A percentile compares a stretch with the other conserved stretches of the same genome.
Conservation (phyloP, 2,888 invertebrate genomes). For the Rhynchonema sp. region DNA sequence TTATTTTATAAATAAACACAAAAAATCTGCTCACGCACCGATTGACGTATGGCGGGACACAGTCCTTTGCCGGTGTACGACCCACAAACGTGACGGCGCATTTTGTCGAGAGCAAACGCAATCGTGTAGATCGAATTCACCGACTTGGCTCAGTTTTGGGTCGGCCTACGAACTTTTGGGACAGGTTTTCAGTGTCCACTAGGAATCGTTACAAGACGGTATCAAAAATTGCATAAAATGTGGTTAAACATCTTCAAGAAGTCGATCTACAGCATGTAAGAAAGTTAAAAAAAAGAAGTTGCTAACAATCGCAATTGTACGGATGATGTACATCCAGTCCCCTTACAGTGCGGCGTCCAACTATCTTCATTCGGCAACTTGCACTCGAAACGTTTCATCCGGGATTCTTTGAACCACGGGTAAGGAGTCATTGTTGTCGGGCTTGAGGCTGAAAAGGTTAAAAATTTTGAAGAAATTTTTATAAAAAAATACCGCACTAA, state of each 20-base stretch:
- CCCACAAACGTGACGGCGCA: slow-evolving; percentile 45
- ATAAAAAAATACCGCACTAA: background rate
- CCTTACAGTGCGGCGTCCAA: slow-evolving; percentile 4
- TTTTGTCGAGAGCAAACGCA: slow-evolving; percentile 50
- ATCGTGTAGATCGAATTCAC: slow-evolving; percentile 55
- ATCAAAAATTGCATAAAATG: too few relatives aligned
- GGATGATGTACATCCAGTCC: background rate
- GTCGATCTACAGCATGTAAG: too few relatives aligned
- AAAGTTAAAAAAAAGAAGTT: too few relatives aligned
- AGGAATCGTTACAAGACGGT: too few relatives aligned
- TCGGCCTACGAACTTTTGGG: slow-evolving; percentile 44
- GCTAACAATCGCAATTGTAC: background rate
- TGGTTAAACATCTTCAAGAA: too few relatives aligned
- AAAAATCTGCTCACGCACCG: background rate
- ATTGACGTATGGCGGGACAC: background rate
- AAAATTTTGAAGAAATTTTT: background rate
- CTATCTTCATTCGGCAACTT: slow-evolving; percentile 14
- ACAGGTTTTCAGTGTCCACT: background rate
- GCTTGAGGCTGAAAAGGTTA: slow-evolving; percentile 35
- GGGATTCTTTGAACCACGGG: slow-evolving; percentile 55
- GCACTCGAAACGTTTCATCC: slow-evolving; percentile 52
- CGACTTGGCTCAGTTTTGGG: slow-evolving; percentile 56
- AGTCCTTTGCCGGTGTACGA: slow-evolving; percentile 10
- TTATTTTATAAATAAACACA: too few relatives aligned
- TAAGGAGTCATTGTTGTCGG: slow-evolving; percentile 45